Conservation (phyloP, 2,888 invertebrate genomes). For the Synergus japonicus region DNA sequence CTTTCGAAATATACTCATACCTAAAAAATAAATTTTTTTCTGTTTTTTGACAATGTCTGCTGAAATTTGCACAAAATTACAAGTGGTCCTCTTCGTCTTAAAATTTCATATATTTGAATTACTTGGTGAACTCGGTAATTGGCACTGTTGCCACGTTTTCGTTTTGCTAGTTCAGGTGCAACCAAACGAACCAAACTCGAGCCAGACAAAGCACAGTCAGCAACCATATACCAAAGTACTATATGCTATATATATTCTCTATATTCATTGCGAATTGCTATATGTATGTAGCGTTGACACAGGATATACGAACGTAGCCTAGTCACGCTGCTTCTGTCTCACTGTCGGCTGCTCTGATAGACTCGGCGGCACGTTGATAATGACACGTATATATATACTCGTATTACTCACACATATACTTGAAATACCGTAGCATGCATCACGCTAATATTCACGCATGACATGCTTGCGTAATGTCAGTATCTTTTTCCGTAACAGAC, state of each 20-base stretch:
- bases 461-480: conserved; percentile 22
- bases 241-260: background rate
- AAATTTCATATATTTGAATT: background rate
- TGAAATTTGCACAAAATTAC: too few relatives aligned
- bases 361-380: conserved; percentile 54
- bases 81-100: background rate
- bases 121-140: conserved; percentile 1
- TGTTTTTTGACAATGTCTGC: too few relatives aligned
- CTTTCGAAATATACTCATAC: too few relatives aligned
- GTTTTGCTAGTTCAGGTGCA: conserved; percentile 37
- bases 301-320: conserved; percentile 46
- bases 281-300: conserved; percentile 64
- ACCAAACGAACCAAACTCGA: conserved; percentile 23
- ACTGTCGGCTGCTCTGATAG: conserved; percentile 50
- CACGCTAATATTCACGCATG: conserved; percentile 20
- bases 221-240: conserved; percentile 25
- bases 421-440: conserved; percentile 16
- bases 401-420: conserved; percentile 10
- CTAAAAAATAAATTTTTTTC: background rate
- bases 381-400: conserved; percentile 47
- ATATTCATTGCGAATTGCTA: conserved; percentile 36
- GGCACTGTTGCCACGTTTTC: conserved; percentile 19
- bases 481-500: conserved; percentile 22
- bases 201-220: conserved; percentile 21
- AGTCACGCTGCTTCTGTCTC: conserved; percentile 44